A percentile compares a stretch with the other conserved stretches of the same genome.
Evolutionary conservation across 2,888 invertebrate genomes (phyloP).

Genomic region (Parnassius orleans): DNA sequence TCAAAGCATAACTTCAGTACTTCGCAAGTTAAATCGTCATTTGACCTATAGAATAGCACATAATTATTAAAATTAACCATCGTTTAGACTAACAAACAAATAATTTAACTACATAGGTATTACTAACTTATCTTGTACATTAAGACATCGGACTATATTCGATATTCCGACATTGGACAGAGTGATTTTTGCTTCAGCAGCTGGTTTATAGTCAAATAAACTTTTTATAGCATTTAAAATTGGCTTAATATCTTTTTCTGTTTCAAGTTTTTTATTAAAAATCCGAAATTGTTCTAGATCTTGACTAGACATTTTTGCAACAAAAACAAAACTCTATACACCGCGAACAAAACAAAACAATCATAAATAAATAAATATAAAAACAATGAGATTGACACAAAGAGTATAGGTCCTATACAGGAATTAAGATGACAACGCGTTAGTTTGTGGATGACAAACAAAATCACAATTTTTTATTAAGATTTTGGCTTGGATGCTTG

Average conservation of each 20-base stretch:
- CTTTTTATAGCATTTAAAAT: constrained; percentile 65
- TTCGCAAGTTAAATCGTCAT: constrained; percentile 83
- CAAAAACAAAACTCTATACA: constrained; percentile 6
- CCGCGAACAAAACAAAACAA: too few species aligned
- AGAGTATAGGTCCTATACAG: too few species aligned
- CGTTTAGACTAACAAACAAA: constrained; percentile 5
- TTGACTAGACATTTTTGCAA: constrained; percentile 43
- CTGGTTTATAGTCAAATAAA: constrained; percentile 52
- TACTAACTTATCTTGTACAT: constrained; percentile 64
- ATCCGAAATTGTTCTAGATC: constrained; percentile 48
- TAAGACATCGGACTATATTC: constrained; percentile 83
- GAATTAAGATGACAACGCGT: too few species aligned
- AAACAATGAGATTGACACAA: too few species aligned
- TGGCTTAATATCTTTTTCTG: constrained; percentile 51
- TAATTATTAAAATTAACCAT: not conserved
- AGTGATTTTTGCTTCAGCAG: constrained; percentile 47
- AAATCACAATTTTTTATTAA: too few species aligned
- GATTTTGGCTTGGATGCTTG: too few species aligned
- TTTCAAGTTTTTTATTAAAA: constrained; percentile 52
- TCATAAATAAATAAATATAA: too few species aligned
- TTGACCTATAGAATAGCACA: constrained; percentile 62
- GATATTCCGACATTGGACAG: constrained; percentile 74
- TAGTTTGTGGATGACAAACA: too few species aligned
- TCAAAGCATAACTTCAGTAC: constrained; percentile 84
- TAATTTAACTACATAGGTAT: too few species aligned